Percentiles rank a stretch among this genome's conserved stretches.
These are phyloP conservation scores for Trichomycterus rosablanca DNA, from an alignment of 2,113 vertebrate species.

Conservation along the genomic window DNA sequence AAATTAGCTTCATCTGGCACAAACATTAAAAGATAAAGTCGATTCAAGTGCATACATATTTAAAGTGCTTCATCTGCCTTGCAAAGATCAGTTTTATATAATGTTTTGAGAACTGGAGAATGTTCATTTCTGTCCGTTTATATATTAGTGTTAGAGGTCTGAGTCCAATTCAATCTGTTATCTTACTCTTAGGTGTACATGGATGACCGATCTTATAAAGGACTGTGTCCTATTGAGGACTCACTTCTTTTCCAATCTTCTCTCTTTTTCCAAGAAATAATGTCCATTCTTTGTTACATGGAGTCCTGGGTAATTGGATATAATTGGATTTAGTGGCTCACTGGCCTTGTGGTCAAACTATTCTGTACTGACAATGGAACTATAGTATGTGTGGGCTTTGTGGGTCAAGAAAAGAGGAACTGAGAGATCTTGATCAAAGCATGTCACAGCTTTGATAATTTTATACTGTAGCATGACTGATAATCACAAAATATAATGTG, in stretches of 20 bases:
- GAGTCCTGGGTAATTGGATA: slow-evolving; percentile 50
- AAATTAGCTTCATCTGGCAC: neutral
- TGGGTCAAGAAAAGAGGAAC: neutral
- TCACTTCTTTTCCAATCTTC: slow-evolving; percentile 11
- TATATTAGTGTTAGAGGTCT: neutral
- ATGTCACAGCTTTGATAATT: neutral
- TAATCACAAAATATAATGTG: neutral
- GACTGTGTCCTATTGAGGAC: slow-evolving; percentile 10
- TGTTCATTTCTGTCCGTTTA: neutral
- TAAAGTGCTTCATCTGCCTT: no score
- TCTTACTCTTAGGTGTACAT: neutral
- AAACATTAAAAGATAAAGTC: neutral
- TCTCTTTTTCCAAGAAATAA: slow-evolving; percentile 35
- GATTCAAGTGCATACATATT: neutral
- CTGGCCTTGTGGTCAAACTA: slow-evolving; percentile 52
- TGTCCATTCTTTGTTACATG: slow-evolving; percentile 38
- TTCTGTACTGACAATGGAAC: slow-evolving; percentile 36
- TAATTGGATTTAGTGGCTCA: slow-evolving; percentile 58
- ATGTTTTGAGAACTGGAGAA: no score
- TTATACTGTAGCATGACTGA: neutral
- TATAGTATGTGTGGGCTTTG: slow-evolving; percentile 5
- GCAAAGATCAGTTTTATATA: neutral
- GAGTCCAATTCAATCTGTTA: neutral
- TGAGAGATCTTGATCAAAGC: slow-evolving; percentile 4
- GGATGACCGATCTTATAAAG: neutral